Evolutionary conservation across 2,888 invertebrate genomes (phyloP).

Genomic region (Drosophila histrio): DNA sequence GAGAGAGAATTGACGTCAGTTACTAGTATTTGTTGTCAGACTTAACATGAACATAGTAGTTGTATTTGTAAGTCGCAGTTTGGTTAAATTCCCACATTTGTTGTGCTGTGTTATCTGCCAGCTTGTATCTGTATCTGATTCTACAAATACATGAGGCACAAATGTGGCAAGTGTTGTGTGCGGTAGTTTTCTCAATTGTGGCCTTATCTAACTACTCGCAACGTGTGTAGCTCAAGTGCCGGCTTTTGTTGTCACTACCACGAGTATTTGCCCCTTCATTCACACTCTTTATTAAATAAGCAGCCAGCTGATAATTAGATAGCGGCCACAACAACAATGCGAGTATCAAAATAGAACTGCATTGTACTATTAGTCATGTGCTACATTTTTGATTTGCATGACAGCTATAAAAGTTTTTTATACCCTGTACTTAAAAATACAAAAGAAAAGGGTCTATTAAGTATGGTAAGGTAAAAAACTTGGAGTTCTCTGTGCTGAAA

Average conservation of each 20-base stretch:
- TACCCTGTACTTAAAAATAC: too few relatives aligned
- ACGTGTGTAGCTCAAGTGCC: slow-evolving; percentile 12
- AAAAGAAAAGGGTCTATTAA: too few relatives aligned
- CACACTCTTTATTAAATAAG: slow-evolving; percentile 60
- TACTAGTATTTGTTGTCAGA: slow-evolving; percentile 23
- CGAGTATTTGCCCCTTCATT: slow-evolving; percentile 46
- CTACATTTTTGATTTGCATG: slow-evolving; percentile 36
- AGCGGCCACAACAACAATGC: slow-evolving; percentile 7
- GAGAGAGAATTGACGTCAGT: slow-evolving; percentile 46
- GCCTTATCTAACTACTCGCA: slow-evolving; percentile 17
- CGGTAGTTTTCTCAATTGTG: slow-evolving; percentile 30
- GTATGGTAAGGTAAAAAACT: too few relatives aligned
- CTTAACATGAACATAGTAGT: slow-evolving; percentile 27
- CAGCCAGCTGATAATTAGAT: slow-evolving; percentile 48
- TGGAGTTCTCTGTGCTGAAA: too few relatives aligned
- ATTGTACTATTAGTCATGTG: slow-evolving; percentile 49
- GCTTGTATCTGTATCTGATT: slow-evolving; percentile 28
- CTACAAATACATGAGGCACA: slow-evolving; percentile 7
- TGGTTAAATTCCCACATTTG: slow-evolving; percentile 43
- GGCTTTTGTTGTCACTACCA: slow-evolving; percentile 29
- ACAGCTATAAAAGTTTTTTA: slow-evolving; percentile 18
- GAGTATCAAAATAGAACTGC: slow-evolving; percentile 36
- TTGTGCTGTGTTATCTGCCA: slow-evolving; percentile 39
- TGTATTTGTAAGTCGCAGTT: slow-evolving; percentile 20
- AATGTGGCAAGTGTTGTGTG: slow-evolving; percentile 28